Evolutionary conservation across 2,888 invertebrate genomes (phyloP), one percentile per base, ranked within the genome.

Genomic region (Eilema depressum): DNA sequence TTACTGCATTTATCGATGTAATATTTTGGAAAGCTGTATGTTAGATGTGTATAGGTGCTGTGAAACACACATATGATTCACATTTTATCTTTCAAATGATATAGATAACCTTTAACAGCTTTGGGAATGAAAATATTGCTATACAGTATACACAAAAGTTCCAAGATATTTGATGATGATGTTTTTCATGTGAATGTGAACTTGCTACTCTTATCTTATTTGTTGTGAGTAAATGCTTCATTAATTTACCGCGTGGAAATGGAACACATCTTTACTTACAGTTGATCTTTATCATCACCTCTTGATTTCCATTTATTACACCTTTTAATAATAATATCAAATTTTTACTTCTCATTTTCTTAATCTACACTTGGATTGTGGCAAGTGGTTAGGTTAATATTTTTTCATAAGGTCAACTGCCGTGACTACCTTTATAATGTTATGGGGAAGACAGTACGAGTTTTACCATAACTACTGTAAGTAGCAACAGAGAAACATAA

Each of bases 261-360:
- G n/a, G 20, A 53, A 20, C n/a, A 20, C 7, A 47, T 53, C 10
- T 53, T 53, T n/a, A 53, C 7, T 20, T 5, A 53, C 10, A 20
- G 20, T 53, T 53, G 10, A 53, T 53, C n/a, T 53, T n/a, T n/a
- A 8, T 8, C 10, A n/a, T 3, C n/a, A 53, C 53, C 20, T 8
- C 2, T 47, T n/a, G 63, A 59, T 67, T 67, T 53, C 26, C 67
- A 26, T 37, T 37, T 8, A 8, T 37, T 12, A 33, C 33, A 33
- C 71, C 67, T 64, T 17, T 68, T 61, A 66, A 60, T 62, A 66
- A 12, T 37, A 37, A 12, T 12, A 12, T 4, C 3, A 61, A 70
- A 63, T 56, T 23, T 57, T 25, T 11, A 69, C 12, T 41, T 59
- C 17, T 60, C 23, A 69, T 70, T 70, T 70, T 57, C 66, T 61